Conservation (phyloP, 2,113 vertebrate species). For the Lasiurus cinereus region DNA sequence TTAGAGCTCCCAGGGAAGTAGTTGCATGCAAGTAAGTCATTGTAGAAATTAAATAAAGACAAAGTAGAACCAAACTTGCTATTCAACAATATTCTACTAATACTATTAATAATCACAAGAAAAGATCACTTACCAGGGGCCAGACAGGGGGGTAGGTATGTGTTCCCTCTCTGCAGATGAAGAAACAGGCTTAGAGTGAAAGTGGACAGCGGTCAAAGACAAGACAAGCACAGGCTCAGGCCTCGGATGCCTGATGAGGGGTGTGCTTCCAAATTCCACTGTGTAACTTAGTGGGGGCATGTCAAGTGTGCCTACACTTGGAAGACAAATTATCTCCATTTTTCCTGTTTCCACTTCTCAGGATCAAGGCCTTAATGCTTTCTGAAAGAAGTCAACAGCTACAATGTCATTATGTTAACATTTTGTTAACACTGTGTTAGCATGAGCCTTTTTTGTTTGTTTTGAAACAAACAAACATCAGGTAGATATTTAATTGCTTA, state of each 20-base stretch:
- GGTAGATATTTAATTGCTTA: slow-evolving; percentile 3
- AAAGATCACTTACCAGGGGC: not conserved
- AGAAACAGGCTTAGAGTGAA: not conserved
- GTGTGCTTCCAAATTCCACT: not conserved
- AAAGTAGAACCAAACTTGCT: not conserved
- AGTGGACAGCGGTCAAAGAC: not conserved
- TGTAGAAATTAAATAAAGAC: slow-evolving; percentile 46
- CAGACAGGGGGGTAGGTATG: not conserved
- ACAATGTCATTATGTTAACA: slow-evolving; percentile 5
- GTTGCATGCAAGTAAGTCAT: not conserved
- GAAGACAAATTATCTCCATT: not conserved
- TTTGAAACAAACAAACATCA: not conserved
- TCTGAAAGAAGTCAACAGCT: not conserved
- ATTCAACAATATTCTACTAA: not conserved
- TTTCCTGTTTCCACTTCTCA: not conserved
- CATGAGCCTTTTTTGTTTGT: not conserved
- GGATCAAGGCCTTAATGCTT: not conserved
- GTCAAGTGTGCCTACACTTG: not conserved
- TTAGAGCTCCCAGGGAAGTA: not conserved
- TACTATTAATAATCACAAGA: slow-evolving; percentile 16
- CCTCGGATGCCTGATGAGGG: not conserved
- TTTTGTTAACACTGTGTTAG: not conserved
- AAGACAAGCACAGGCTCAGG: not conserved
- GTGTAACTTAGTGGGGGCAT: not conserved
- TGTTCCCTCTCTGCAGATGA: not conserved